Evolutionary conservation across 1,140 invertebrate species (phyloP).

Genomic region (Rhopalosiphum maidis): DNA sequence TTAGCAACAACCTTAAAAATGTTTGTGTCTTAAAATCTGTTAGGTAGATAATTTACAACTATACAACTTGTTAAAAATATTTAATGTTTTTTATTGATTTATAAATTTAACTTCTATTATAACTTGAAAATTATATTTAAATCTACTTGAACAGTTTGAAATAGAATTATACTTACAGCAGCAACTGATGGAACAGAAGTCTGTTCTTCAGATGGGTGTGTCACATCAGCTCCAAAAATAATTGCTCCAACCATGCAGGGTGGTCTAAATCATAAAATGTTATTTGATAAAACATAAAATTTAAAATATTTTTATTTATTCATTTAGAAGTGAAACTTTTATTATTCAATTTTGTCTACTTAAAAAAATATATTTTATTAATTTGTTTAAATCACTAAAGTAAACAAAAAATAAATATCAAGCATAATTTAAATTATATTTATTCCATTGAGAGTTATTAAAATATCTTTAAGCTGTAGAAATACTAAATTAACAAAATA

Average conservation of each 20-base stretch:
- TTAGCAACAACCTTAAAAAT: not conserved
- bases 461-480: not conserved
- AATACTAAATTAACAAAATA: too few species aligned
- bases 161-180: conserved; percentile 66
- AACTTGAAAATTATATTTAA: not conserved
- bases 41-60: not conserved
- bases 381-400: not conserved
- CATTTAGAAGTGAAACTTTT: not conserved
- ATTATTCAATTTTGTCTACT: not conserved
- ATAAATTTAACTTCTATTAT: not conserved
- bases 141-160: not conserved
- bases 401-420: not conserved
- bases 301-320: not conserved
- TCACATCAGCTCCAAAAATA: conserved; percentile 87
- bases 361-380: not conserved
- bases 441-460: not conserved
- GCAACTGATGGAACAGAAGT: conserved; percentile 78
- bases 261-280: conserved; percentile 27
- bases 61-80: not conserved
- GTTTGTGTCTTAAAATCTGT: not conserved
- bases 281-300: not conserved
- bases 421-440: not conserved
- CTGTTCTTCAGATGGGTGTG: conserved; percentile 80
- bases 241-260: conserved; percentile 64
- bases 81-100: not conserved